Evolutionary conservation across 2,797 vertebrate genomes (phyloP), one percentile per base, ranked within the genome.

Genomic region (Harpagifer antarcticus): DNA sequence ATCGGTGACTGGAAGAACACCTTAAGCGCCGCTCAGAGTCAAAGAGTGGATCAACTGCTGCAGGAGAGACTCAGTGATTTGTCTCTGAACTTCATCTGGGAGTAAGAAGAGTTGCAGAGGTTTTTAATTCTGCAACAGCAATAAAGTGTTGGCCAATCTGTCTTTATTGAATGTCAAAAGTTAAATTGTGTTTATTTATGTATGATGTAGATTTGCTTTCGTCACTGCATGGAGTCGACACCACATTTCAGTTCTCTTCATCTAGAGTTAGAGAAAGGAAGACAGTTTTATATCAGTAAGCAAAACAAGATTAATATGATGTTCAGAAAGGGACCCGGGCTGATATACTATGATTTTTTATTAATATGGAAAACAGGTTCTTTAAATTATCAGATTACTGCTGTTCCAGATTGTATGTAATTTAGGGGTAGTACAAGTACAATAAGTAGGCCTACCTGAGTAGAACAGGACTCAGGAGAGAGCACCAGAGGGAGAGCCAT

Each of bases 1-100:
- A 68, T 91, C 0, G 90, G 88, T 54, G 91, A 94, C 66, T 93
- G 93, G 92, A 94, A 93, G 63, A 93, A 88, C 78, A 68, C 3
- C 11, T 85, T 93, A 2, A 91, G 55, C 9, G 79, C 70, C 2
- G 79, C 81, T 65, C 92, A 93, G 76, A 94, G 77, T 17, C 75
- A 93, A 63, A 86, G 71, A 72, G 78, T 92, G 37, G 89, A 94
- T 67, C 68, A 17, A n/a, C 9, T 88, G 7, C 80, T 90, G 52
- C 55, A 75, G 66, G 88, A 93, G 74, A 86, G 50, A 75, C 87
- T 91, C 2, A 68, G 64, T 0, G 81, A 84, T 60, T 5, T 90
- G 54, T 71, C 77, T 42, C 43, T 91, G 1, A 49, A 31, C 23
- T 89, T 93, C 49, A 88, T 78, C 69, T 93, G 88, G 88, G 91